These are phyloP conservation scores for Lethenteron reissneri DNA, from an alignment of 2,113 vertebrate genomes.

Conservation along the genomic window DNA sequence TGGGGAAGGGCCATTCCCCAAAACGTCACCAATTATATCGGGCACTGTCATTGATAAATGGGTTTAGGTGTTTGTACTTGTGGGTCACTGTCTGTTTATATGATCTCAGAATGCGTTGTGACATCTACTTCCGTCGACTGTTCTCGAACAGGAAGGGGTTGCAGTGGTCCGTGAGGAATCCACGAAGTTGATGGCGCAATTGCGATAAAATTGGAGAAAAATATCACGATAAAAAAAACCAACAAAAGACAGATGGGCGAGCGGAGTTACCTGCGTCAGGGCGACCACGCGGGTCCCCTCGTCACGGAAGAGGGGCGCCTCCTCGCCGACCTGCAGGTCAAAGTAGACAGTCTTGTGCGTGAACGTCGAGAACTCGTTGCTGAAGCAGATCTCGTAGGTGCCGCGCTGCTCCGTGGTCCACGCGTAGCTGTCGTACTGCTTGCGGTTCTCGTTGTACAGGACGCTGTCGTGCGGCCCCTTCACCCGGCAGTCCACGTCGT, in stretches of 20 bases:
- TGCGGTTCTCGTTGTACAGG: constrained; percentile 94
- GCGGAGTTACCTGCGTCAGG: constrained; percentile 55
- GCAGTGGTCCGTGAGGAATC: too few relatives aligned
- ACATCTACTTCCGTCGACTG: too few relatives aligned
- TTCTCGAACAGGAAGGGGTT: too few relatives aligned
- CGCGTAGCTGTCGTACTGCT: constrained; percentile 91
- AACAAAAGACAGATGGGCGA: not conserved
- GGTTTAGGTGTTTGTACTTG: too few relatives aligned
- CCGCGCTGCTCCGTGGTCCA: constrained; percentile 73
- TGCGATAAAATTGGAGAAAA: not conserved
- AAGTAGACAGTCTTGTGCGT: constrained; percentile 98
- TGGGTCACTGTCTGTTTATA: too few relatives aligned
- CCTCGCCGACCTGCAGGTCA: constrained; percentile 91
- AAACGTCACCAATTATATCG: too few relatives aligned
- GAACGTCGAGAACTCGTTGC: constrained; percentile 95
- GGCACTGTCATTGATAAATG: too few relatives aligned
- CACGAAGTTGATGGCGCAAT: not conserved
- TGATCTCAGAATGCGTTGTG: too few relatives aligned
- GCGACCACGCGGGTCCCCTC: constrained; percentile 87
- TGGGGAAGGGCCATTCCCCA: too few relatives aligned
- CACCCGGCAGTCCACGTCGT: constrained; percentile 83
- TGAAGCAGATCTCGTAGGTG: constrained; percentile 93
- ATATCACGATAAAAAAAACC: not conserved
- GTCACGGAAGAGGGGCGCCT: constrained; percentile 67
- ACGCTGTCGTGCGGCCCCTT: constrained; percentile 63